Conservation (phyloP, 1,140 invertebrate genomes). For the Dendrolimus punctatus region DNA sequence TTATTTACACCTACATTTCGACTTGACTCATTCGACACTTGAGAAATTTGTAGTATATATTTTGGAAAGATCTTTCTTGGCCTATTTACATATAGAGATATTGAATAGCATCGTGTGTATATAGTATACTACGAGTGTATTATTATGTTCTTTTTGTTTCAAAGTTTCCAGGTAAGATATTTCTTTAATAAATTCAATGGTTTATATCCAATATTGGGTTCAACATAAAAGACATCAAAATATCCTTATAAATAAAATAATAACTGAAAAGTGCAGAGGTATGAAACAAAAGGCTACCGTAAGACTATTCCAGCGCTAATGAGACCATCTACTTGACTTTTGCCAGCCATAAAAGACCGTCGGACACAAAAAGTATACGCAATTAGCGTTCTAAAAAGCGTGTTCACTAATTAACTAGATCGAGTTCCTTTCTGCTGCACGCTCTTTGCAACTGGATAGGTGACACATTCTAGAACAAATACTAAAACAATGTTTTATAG, state of each 20-base stretch:
- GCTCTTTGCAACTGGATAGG: constrained; percentile 28
- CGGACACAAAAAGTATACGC: constrained; percentile 36
- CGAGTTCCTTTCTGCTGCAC: constrained; percentile 43
- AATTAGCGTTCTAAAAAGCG: constrained; percentile 53
- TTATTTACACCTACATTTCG: no score
- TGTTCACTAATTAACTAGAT: constrained; percentile 59
- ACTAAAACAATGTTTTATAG: no score
- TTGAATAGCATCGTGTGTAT: no score
- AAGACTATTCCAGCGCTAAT: constrained; percentile 28
- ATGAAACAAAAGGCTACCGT: constrained; percentile 6
- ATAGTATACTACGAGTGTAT: no score
- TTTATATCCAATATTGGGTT: no score
- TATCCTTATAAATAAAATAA: constrained; percentile 1
- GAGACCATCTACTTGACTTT: constrained; percentile 45
- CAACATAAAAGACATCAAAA: background rate
- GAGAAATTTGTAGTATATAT: no score
- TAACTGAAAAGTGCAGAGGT: constrained; percentile 4
- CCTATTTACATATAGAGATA: no score
- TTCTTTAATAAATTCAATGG: no score
- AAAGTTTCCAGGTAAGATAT: no score
- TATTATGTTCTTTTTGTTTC: no score
- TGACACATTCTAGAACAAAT: background rate
- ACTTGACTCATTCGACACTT: no score
- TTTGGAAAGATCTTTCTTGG: no score
- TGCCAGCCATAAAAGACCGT: constrained; percentile 32